A percentile compares a stretch with the other conserved stretches of the same genome.
These are phyloP conservation scores for Helostoma temminkii DNA, from an alignment of 2,797 vertebrate genomes.

Conservation along the genomic window DNA sequence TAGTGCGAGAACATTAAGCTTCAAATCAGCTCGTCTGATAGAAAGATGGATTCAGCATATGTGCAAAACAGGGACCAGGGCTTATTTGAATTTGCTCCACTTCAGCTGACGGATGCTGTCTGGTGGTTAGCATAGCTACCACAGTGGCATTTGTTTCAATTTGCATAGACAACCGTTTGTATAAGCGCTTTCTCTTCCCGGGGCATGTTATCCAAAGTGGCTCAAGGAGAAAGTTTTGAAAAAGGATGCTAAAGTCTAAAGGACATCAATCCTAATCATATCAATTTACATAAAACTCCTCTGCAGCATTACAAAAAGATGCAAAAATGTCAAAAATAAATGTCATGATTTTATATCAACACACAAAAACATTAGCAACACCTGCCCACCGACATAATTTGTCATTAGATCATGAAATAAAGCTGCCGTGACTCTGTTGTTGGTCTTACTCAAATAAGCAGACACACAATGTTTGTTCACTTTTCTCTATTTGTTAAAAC, in stretches of 20 bases:
- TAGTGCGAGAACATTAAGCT: slow-evolving; percentile 5
- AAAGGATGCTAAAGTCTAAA: slow-evolving; percentile 12
- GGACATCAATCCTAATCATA: slow-evolving; percentile 11
- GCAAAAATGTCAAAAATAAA: neutral
- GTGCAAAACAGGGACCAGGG: slow-evolving; percentile 42
- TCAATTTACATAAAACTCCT: neutral
- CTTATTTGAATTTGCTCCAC: slow-evolving; percentile 78
- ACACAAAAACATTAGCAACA: slow-evolving; percentile 19
- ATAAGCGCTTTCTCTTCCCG: slow-evolving; percentile 55
- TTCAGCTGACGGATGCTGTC: slow-evolving; percentile 46
- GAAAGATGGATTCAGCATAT: slow-evolving; percentile 11
- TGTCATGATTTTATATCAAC: neutral
- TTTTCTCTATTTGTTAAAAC: slow-evolving; percentile 12
- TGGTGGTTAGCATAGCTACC: slow-evolving; percentile 55
- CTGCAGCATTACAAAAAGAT: slow-evolving; percentile 1
- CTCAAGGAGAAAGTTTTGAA: slow-evolving; percentile 19
- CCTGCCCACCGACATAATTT: neutral
- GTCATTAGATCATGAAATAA: slow-evolving; percentile 8
- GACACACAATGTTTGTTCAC: slow-evolving; percentile 20
- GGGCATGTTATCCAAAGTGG: slow-evolving; percentile 30
- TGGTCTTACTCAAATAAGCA: slow-evolving; percentile 41
- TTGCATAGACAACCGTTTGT: slow-evolving; percentile 75
- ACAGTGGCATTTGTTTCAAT: slow-evolving; percentile 73
- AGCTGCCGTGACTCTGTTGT: slow-evolving; percentile 8
- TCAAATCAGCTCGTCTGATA: slow-evolving; percentile 39